A percentile compares a stretch with the other conserved stretches of the same genome.
phyloP scores from a whole-genome alignment of 1,140 invertebrate genomes.

The Pseudomyrmex sp. region DNA sequence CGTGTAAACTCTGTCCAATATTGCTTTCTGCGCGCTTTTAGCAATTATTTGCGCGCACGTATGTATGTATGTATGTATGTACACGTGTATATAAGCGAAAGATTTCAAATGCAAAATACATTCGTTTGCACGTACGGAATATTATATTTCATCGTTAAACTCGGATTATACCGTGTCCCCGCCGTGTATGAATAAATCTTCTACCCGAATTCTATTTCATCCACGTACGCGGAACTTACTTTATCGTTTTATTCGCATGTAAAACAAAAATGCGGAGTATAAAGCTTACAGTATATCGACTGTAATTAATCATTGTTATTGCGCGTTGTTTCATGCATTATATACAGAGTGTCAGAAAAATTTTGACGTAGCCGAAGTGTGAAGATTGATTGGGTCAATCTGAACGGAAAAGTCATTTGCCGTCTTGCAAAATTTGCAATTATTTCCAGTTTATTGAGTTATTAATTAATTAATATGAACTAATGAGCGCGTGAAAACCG shows the following conservation, averaged over 20 bases:
- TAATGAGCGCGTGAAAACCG: no score
- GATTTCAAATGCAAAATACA: slow-evolving; percentile 9
- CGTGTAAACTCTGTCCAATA: neutral
- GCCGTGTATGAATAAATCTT: slow-evolving; percentile 26
- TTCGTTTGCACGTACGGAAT: neutral
- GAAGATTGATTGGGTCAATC: no score
- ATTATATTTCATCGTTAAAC: slow-evolving; percentile 38
- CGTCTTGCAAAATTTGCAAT: no score
- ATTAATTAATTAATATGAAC: no score
- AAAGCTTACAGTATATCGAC: neutral
- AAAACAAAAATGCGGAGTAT: slow-evolving; percentile 13
- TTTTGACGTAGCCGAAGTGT: no score
- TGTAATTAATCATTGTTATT: slow-evolving; percentile 42
- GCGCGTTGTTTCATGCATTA: neutral
- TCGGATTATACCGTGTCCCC: slow-evolving; percentile 17
- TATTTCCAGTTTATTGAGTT: no score
- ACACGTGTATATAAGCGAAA: no score
- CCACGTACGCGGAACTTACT: slow-evolving; percentile 23
- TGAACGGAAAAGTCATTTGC: no score
- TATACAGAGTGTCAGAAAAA: no score
- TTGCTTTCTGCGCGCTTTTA: neutral
- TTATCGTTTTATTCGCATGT: neutral
- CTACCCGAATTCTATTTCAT: slow-evolving; percentile 44
- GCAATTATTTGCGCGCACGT: neutral
- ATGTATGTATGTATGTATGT: no score